A percentile compares a stretch with the other conserved stretches of the same genome.
phyloP scores from a whole-genome alignment of 2,113 vertebrate genomes.

The Channa argus region DNA sequence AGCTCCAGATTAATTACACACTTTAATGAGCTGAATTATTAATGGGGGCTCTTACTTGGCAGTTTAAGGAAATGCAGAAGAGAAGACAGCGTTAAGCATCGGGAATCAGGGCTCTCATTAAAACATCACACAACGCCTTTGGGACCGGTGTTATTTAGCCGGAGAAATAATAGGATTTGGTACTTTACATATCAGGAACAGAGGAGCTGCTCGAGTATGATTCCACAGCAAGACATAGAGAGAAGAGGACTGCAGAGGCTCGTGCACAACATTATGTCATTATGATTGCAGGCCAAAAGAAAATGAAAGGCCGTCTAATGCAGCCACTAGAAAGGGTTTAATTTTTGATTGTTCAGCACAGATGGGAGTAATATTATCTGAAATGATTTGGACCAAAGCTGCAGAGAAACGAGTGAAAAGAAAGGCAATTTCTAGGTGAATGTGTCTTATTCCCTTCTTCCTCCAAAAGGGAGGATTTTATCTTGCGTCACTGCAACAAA shows the following conservation, averaged over 20 bases:
- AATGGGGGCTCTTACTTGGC: conserved; percentile 98
- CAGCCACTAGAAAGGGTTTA: conserved; percentile 49
- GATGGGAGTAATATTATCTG: conserved; percentile 64
- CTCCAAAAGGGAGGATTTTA: conserved; percentile 27
- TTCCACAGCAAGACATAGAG: conserved; percentile 51
- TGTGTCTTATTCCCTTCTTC: conserved; percentile 54
- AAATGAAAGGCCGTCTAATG: conserved; percentile 68
- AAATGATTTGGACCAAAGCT: conserved; percentile 60
- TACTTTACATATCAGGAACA: conserved; percentile 70
- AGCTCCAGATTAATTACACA: conserved; percentile 97
- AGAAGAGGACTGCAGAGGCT: conserved; percentile 62
- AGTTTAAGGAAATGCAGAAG: conserved; percentile 96
- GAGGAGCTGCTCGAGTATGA: conserved; percentile 48
- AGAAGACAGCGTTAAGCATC: conserved; percentile 86
- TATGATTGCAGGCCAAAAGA: conserved; percentile 63
- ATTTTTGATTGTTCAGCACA: conserved; percentile 67
- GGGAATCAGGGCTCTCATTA: conserved; percentile 92
- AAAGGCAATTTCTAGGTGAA: conserved; percentile 58
- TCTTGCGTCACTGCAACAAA: conserved; percentile 37
- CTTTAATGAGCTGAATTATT: conserved; percentile 99
- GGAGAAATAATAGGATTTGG: conserved; percentile 91
- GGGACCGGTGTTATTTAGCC: conserved; percentile 91
- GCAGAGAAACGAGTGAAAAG: conserved; percentile 57
- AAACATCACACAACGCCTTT: conserved; percentile 93
- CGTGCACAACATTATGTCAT: conserved; percentile 71